Evolutionary conservation across 2,888 invertebrate genomes (phyloP), one percentile per base, ranked within the genome.

Genomic region (Drosophila quinaria): DNA sequence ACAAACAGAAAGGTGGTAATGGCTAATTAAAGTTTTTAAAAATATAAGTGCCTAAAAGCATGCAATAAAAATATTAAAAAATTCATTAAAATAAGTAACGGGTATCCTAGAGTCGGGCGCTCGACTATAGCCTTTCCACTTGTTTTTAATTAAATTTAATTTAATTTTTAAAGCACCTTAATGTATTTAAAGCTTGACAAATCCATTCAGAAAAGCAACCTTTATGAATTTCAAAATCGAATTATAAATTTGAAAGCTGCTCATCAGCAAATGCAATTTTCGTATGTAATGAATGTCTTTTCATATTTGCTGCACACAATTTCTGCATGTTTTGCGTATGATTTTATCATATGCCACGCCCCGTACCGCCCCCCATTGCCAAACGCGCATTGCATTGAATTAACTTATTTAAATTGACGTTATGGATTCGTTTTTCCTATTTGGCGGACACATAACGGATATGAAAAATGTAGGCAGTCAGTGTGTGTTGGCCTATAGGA

Each of bases 331-430:
- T 58, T 70, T 62, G 17, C 49, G 41, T 64, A 54, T 31, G 11
- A 49, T 59, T 56, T 59, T 55, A 50, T 13, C 9, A 4, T 8
- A 4, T n/a, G 3, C 15, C 42, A 8, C 15, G n/a, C 33, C 29
- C 4, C 19, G 8, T 19, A 1, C 9, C 1, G 42, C 19, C 33
- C 17, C 17, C 37, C 35, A 35, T 17, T n/a, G 9, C 8, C 35
- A 3, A 13, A n/a, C 19, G 41, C 17, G 25, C 22, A 25, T 50
- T 67, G 50, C 66, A 69, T 69, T 46, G 47, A 59, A 67, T 67
- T 70, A 54, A 42, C 13, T 42, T 44, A 74, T 74, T 74, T 19
- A 67, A 39, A 47, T 64, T 67, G 76, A 67, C 76, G 49, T 13
- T 78, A 64, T 63, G 33, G 56, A 37, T 29, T 46, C 25, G 61